Base-by-base conservation (phyloP, 2,797 vertebrate genomes). In the Esox lucius region DNA sequence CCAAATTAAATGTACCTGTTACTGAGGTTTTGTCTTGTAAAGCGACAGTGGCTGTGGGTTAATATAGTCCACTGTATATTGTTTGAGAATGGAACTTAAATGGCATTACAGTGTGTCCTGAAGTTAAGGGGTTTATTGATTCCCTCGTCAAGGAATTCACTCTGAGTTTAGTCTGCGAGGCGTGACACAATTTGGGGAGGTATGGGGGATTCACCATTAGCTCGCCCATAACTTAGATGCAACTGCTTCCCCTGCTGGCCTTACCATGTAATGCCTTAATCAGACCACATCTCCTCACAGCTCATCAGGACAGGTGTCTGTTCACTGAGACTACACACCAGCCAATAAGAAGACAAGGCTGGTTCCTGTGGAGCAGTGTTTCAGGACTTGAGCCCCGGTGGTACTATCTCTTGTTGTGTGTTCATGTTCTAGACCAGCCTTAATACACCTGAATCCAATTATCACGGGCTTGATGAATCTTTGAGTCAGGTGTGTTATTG, bases 251-350 rank as follows among this genome's bases (percentile, higher is more conserved):
- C 13, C 70, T 72, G 53, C 56, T 72, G 70, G 70, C 70, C 70
- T 72, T 56, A 62, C 22, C 70, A 42, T 72, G 70, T 72, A 42
- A 72, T 72, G 70, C 70, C 70, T 72, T 72, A 72, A 59, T 72
- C 56, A 72, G 35, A 72, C 33, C 70, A 46, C 53, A 33, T 72
- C 53, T 71, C 70, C 5, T 22, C 53, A 61, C 31, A 24, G 70
- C 70, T 35, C 56, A 8, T 61, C 56, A 26, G 53, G 35, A 61
- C 33, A 61, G 70, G 70, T 11, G 53, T 19, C 33, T 24, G 51
- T 42, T 33, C n/a, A 42, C 53, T 46, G 53, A 53, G 62, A 61
- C n/a, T 19, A 72, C 28, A 72, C 33, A 39, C 56, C 70, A 72
- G 70, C 70, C 70, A 72, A 24, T 59, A 35, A 72, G 56, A 72